Percentiles rank a stretch among this genome's conserved stretches.
Evolutionary conservation across 2,113 vertebrate species (phyloP).

Genomic region (Rhea americana): DNA sequence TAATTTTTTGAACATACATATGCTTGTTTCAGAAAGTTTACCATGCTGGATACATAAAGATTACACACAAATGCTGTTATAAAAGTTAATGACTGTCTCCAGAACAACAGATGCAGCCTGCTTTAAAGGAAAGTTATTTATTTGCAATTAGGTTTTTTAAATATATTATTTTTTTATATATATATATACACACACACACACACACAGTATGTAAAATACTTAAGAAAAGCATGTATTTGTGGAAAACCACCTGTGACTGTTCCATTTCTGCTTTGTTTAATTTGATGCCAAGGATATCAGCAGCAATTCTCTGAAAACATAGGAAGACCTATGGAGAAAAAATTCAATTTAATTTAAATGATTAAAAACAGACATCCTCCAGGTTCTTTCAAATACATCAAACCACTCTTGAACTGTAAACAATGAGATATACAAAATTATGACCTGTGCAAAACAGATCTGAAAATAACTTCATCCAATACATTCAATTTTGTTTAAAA

Average conservation of each 20-base stretch:
- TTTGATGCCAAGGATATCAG: constrained; percentile 95
- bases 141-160: not conserved
- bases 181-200: no score
- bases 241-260: constrained; percentile 93
- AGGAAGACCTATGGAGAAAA: constrained; percentile 88
- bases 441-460: constrained; percentile 53
- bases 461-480: constrained; percentile 66
- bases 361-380: constrained; percentile 74
- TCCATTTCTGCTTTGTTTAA: constrained; percentile 98
- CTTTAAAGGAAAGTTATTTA: not conserved
- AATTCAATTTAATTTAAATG: constrained; percentile 68
- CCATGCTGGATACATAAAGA: not conserved
- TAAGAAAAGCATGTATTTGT: constrained; percentile 29
- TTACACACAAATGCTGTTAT: not conserved
- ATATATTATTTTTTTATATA: no score
- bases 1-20: not conserved
- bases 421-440: constrained; percentile 67
- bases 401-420: constrained; percentile 69
- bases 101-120: not conserved
- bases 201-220: not conserved
- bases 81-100: not conserved
- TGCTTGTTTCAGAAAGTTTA: not conserved
- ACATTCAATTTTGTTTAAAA: constrained; percentile 57
- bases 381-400: constrained; percentile 71
- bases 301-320: constrained; percentile 97